Conservation (phyloP, 2,888 invertebrate species). For the Euplexia lucipara region DNA sequence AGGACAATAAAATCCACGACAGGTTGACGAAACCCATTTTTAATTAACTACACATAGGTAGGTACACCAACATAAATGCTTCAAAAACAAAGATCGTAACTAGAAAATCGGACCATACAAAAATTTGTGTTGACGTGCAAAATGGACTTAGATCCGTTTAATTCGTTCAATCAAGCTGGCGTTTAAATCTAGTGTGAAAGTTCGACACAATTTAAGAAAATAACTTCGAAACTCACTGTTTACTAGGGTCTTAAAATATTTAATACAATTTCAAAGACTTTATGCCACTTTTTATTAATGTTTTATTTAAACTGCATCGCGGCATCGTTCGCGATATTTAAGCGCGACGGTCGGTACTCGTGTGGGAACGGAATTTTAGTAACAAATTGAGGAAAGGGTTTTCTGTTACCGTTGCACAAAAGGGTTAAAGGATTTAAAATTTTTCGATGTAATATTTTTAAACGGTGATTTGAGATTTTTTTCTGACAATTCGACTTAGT, state of each 20-base stretch:
- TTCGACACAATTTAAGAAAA: slow-evolving; percentile 51
- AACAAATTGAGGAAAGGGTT: background rate
- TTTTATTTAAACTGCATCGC: slow-evolving; percentile 19
- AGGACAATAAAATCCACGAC: background rate
- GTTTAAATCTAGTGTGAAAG: slow-evolving; percentile 57
- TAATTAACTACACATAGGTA: background rate
- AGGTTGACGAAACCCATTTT: background rate
- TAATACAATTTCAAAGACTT: slow-evolving; percentile 39
- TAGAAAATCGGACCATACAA: slow-evolving; percentile 9
- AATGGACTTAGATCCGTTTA: slow-evolving; percentile 28
- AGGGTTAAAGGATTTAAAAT: slow-evolving; percentile 15
- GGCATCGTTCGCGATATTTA: slow-evolving; percentile 23
- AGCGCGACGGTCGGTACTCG: slow-evolving; percentile 55
- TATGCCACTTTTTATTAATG: background rate
- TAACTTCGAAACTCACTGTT: slow-evolving; percentile 31
- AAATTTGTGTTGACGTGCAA: too few relatives aligned
- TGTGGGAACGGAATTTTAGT: slow-evolving; percentile 22
- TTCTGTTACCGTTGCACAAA: slow-evolving; percentile 3
- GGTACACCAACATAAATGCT: too few relatives aligned
- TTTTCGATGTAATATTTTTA: background rate
- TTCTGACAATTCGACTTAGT: background rate
- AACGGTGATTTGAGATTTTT: background rate
- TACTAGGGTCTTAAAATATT: slow-evolving; percentile 19
- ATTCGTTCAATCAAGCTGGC: slow-evolving; percentile 21
- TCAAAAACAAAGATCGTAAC: slow-evolving; percentile 2